Percentiles rank a stretch among this genome's conserved stretches.
These are phyloP conservation scores for Ectropis grisescens DNA, from an alignment of 1,140 invertebrate genomes.

Conservation along the genomic window DNA sequence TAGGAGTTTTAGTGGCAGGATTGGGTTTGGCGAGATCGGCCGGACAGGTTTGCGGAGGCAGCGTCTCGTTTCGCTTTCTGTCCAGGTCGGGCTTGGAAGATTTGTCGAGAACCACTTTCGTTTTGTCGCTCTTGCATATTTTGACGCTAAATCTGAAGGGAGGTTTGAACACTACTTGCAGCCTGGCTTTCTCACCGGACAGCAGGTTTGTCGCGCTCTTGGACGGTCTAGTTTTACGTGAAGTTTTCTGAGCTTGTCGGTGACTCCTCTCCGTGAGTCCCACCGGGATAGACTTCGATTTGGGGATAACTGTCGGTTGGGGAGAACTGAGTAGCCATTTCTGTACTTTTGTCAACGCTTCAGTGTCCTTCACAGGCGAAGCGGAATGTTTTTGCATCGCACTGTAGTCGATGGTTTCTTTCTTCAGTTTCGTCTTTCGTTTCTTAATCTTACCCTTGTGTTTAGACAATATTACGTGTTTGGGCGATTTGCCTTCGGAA, in stretches of 20 bases:
- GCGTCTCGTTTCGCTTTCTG: slow-evolving; percentile 43
- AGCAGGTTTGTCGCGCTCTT: slow-evolving; percentile 67
- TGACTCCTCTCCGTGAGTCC: slow-evolving; percentile 70
- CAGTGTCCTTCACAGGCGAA: slow-evolving; percentile 67
- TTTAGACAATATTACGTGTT: slow-evolving; percentile 57
- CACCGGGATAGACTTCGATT: slow-evolving; percentile 80
- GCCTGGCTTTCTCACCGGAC: slow-evolving; percentile 73
- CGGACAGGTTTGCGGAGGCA: slow-evolving; percentile 21
- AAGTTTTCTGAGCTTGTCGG: slow-evolving; percentile 38
- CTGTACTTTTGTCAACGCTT: slow-evolving; percentile 85
- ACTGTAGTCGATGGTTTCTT: slow-evolving; percentile 86
- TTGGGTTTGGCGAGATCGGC: slow-evolving; percentile 32
- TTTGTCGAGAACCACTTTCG: slow-evolving; percentile 65
- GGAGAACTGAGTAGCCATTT: slow-evolving; percentile 86
- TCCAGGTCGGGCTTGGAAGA: slow-evolving; percentile 60
- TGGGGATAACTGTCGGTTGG: slow-evolving; percentile 67
- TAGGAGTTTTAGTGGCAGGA: slow-evolving; percentile 29
- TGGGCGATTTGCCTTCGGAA: slow-evolving; percentile 60
- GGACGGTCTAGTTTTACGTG: slow-evolving; percentile 61
- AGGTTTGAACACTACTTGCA: slow-evolving; percentile 88
- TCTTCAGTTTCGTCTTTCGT: slow-evolving; percentile 64
- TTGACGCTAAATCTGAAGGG: slow-evolving; percentile 88
- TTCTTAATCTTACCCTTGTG: slow-evolving; percentile 61
- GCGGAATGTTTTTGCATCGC: slow-evolving; percentile 72
- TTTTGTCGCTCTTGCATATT: slow-evolving; percentile 76